Base-by-base conservation (phyloP, 2,797 vertebrate species). In the Taeniopygia guttata region DNA sequence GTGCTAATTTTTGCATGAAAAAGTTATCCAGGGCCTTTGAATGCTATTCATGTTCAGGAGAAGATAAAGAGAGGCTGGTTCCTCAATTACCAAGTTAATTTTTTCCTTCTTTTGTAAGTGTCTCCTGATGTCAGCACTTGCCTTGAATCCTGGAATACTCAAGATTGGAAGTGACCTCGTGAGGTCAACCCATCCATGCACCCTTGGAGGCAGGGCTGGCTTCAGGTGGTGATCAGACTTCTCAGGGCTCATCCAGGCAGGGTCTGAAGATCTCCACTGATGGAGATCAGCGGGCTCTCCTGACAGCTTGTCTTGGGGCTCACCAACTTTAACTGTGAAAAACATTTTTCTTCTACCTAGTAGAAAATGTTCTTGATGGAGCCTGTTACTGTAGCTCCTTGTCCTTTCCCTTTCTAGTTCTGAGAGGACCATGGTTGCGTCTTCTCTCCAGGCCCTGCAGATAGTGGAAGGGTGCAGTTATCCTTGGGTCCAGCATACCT, bases 81-180 rank as follows among this genome's bases (percentile, higher is more conserved):
- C 86, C 81, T 95, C 92, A 91, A 87, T 87, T 94, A 83, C 94
- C 45, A 18, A 77, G 84, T 89, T 80, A 36, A 77, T 92, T 67
- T 89, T 87, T 48, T n/a, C 32, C 76, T 63, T 59, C 63, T 74
- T 91, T 66, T 92, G 51, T 67, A 75, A 90, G 23, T 3, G 1
- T 60, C 60, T 74, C 89, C 70, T 27, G 34, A 84, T 72, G 78
- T 34, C 82, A 58, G 60, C 14, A 0, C 75, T 80, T 51, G 59
- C 75, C 78, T 42, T 5, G 40, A 72, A 23, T 21, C 1, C 5
- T 64, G 40, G 68, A n/a, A 7, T 15, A 2, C 23, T 79, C 0
- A 5, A 30, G 56, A 48, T 3, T 93, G 92, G 79, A 23, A 9
- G 2, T 59, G 90, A 45, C 85, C 87, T 54, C 9, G 0, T 3